Evolutionary conservation across 2,888 invertebrate species (phyloP).

Genomic region (Zonitis immaculata): DNA sequence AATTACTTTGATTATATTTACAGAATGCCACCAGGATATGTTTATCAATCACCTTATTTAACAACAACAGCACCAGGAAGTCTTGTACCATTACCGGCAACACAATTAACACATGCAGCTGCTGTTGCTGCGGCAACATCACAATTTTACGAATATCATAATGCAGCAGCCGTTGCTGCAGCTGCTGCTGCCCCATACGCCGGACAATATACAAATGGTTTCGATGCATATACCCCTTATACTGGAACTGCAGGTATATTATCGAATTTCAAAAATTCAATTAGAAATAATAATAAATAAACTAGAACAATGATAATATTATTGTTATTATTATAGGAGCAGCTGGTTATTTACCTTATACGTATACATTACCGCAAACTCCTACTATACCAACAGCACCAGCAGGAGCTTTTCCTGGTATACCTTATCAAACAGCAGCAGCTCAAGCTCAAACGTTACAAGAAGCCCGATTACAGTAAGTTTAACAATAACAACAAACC

Average conservation of each 20-base stretch:
- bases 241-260: constrained; percentile 59
- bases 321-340: constrained; percentile 34
- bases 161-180: constrained; percentile 65
- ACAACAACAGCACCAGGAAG: constrained; percentile 62
- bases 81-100: constrained; percentile 62
- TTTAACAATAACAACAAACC: neutral
- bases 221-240: constrained; percentile 65
- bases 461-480: constrained; percentile 72
- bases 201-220: constrained; percentile 69
- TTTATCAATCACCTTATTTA: constrained; percentile 70
- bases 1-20: constrained; percentile 30
- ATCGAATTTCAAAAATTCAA: neutral
- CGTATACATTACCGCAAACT: constrained; percentile 61
- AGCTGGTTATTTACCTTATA: constrained; percentile 72
- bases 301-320: neutral
- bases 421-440: constrained; percentile 59
- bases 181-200: constrained; percentile 60
- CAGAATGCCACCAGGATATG: constrained; percentile 72
- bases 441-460: constrained; percentile 63
- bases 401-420: constrained; percentile 59
- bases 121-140: constrained; percentile 76
- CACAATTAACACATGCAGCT: constrained; percentile 66
- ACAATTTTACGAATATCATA: constrained; percentile 74
- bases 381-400: constrained; percentile 53
- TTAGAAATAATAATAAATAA: neutral